Evolutionary conservation across 2,113 vertebrate genomes (phyloP).

Genomic region (Eptatretus burgeri): DNA sequence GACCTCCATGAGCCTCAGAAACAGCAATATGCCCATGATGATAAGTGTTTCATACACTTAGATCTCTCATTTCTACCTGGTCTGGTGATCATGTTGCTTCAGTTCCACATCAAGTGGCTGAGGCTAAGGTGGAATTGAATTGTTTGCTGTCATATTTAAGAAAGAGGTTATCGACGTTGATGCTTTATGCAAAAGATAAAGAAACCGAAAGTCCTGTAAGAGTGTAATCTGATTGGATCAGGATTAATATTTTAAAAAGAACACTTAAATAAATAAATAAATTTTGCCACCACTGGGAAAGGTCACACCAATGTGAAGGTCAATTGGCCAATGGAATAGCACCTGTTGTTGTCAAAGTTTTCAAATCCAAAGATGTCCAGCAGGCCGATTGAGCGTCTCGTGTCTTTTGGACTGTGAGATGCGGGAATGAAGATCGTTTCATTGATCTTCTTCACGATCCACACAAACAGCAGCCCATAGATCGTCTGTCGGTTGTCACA

Average conservation of each 20-base stretch:
- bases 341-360: constrained; percentile 88
- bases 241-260: neutral
- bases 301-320: constrained; percentile 6
- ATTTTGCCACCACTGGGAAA: no score
- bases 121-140: no score
- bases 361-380: constrained; percentile 97
- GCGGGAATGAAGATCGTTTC: constrained; percentile 28
- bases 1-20: no score
- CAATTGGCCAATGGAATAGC: constrained; percentile 6
- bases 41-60: no score
- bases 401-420: constrained; percentile 12
- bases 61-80: no score
- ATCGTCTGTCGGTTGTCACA: constrained; percentile 29
- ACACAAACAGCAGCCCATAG: constrained; percentile 60
- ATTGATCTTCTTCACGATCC: constrained; percentile 79
- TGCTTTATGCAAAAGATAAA: neutral
- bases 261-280: neutral
- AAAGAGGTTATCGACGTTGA: no score
- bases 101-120: neutral
- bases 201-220: neutral
- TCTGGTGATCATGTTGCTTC: neutral
- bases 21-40: no score
- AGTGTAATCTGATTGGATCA: neutral
- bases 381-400: constrained; percentile 36
- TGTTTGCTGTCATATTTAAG: no score